Evolutionary conservation across 1,140 invertebrate genomes (phyloP).

Genomic region (Drosophila dunni): DNA sequence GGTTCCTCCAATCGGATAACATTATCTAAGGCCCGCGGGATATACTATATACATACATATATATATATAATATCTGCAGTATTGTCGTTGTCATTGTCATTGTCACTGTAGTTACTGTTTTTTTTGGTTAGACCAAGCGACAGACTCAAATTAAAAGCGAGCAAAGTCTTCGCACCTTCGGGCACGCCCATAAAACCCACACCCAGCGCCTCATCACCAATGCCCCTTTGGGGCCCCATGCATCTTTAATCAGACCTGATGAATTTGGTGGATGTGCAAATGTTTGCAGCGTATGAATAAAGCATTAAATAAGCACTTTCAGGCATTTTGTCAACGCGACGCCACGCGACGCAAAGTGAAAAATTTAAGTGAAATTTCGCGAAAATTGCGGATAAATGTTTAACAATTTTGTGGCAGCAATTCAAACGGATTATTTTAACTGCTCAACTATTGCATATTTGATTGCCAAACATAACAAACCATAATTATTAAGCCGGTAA

Average conservation of each 20-base stretch:
- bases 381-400: conserved; percentile 74
- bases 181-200: conserved; percentile 12
- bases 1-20: conserved; percentile 75
- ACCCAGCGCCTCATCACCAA: neutral
- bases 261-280: conserved; percentile 75
- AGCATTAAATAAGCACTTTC: conserved; percentile 75
- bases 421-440: conserved; percentile 27
- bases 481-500: conserved; percentile 11
- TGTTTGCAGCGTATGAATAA: conserved; percentile 80
- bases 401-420: conserved; percentile 27
- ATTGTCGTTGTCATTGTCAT: neutral
- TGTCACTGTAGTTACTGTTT: neutral
- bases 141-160: conserved; percentile 75
- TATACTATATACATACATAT: conserved; percentile 6
- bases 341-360: conserved; percentile 58
- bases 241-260: conserved; percentile 77
- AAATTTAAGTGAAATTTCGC: conserved; percentile 64
- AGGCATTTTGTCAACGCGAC: conserved; percentile 64
- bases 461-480: conserved; percentile 4
- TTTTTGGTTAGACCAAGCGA: conserved; percentile 1
- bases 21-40: conserved; percentile 64
- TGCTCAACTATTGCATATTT: conserved; percentile 3
- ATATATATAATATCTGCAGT: neutral
- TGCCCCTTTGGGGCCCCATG: conserved; percentile 39
- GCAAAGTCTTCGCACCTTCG: conserved; percentile 67